Evolutionary conservation across 2,797 vertebrate species (phyloP).

Genomic region (Pseudopleuronectes americanus): DNA sequence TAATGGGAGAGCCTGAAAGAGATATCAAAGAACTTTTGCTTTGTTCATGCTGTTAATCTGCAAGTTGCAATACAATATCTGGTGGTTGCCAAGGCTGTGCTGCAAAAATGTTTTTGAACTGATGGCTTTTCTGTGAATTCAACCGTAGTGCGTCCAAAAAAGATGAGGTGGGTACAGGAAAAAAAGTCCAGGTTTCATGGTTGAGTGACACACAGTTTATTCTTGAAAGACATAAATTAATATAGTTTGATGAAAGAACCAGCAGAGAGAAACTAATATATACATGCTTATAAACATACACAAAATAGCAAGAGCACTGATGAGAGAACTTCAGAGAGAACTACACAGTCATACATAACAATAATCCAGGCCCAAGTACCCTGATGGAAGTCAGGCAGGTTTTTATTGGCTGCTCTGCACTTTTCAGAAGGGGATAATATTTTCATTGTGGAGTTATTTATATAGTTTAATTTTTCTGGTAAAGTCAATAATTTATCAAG

Average conservation of each 20-base stretch:
- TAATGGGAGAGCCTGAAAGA: slow-evolving; percentile 36
- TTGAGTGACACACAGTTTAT: slow-evolving; percentile 32
- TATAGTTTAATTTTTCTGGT: slow-evolving; percentile 81
- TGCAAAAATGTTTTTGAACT: slow-evolving; percentile 7
- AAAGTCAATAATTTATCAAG: slow-evolving; percentile 84
- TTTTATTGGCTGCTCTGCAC: slow-evolving; percentile 80
- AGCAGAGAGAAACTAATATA: slow-evolving; percentile 41
- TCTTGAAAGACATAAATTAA: slow-evolving; percentile 35
- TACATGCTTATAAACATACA: slow-evolving; percentile 34
- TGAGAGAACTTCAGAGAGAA: slow-evolving; percentile 62
- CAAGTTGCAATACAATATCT: slow-evolving; percentile 36
- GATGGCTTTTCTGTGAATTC: slow-evolving; percentile 45
- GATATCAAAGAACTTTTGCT: slow-evolving; percentile 40
- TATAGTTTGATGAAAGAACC: slow-evolving; percentile 44
- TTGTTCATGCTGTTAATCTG: slow-evolving; percentile 37
- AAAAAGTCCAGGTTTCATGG: slow-evolving; percentile 39
- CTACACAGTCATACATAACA: slow-evolving; percentile 57
- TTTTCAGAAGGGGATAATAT: slow-evolving; percentile 81
- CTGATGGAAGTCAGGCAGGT: slow-evolving; percentile 83
- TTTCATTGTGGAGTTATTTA: slow-evolving; percentile 81
- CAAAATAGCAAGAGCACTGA: slow-evolving; percentile 39
- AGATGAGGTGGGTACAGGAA: slow-evolving; percentile 9
- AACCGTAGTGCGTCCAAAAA: slow-evolving; percentile 30
- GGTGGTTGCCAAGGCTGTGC: slow-evolving; percentile 17
- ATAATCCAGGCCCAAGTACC: slow-evolving; percentile 71